These are phyloP conservation scores for Trissoscelio sp. DNA, from an alignment of 2,888 invertebrate genomes.

Conservation along the genomic window DNA sequence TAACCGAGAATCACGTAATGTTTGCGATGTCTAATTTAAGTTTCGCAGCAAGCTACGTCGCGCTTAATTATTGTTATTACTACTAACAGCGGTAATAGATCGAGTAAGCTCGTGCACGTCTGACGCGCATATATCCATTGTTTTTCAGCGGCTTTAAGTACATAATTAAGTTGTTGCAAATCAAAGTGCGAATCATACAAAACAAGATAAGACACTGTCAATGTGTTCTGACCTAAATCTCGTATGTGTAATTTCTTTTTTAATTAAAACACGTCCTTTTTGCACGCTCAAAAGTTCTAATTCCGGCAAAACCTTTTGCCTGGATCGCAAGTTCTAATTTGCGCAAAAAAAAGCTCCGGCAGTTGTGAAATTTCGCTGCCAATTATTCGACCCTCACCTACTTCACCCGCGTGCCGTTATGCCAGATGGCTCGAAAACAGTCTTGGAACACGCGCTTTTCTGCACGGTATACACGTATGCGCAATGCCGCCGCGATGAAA, in stretches of 20 bases:
- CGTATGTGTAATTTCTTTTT: constrained; percentile 58
- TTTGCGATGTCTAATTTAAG: constrained; percentile 14
- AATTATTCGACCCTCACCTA: constrained; percentile 64
- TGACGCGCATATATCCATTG: neutral
- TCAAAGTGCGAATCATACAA: constrained; percentile 25
- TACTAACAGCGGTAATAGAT: constrained; percentile 40
- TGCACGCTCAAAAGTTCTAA: constrained; percentile 58
- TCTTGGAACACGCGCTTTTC: constrained; percentile 50
- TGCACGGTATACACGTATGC: constrained; percentile 32
- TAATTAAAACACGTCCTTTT: constrained; percentile 47
- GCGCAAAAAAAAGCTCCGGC: constrained; percentile 60
- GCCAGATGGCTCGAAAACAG: constrained; percentile 48
- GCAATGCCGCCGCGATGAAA: constrained; percentile 35
- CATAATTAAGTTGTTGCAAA: constrained; percentile 25
- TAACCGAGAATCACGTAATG: neutral
- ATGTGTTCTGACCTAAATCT: constrained; percentile 44
- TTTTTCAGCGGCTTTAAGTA: constrained; percentile 30
- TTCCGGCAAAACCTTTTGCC: constrained; percentile 49
- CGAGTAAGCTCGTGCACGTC: constrained; percentile 11
- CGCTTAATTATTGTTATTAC: constrained; percentile 44
- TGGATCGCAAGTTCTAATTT: constrained; percentile 58
- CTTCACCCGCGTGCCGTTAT: constrained; percentile 20
- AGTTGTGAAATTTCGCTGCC: constrained; percentile 60
- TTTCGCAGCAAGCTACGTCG: constrained; percentile 20
- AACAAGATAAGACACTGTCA: constrained; percentile 29